Evolutionary conservation across 2,113 vertebrate species (phyloP).

Genomic region (Crotophaga sulcirostris): DNA sequence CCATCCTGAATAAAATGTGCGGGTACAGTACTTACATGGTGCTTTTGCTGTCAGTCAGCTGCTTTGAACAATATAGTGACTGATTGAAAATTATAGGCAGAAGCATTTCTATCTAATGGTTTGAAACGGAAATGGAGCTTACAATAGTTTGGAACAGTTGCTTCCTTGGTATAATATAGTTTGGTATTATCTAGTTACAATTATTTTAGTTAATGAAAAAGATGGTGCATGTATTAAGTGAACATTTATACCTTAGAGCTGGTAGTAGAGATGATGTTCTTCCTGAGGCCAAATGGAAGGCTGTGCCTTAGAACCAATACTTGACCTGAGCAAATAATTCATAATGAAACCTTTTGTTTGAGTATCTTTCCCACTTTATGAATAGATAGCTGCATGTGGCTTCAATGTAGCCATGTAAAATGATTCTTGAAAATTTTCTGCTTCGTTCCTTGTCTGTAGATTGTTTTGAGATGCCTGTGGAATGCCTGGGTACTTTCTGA

Average conservation of each 20-base stretch:
- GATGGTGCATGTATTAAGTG: background rate
- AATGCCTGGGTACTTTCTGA: fast-evolving
- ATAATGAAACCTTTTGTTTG: slow-evolving; percentile 5
- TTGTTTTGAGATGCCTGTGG: background rate
- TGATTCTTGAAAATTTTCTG: background rate
- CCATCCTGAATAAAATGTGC: slow-evolving; percentile 20
- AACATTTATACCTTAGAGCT: background rate
- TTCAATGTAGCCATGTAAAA: background rate
- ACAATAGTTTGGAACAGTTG: slow-evolving; percentile 10
- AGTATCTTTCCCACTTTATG: background rate
- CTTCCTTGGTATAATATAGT: slow-evolving; percentile 13
- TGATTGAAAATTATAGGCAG: slow-evolving; percentile 75
- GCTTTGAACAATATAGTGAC: slow-evolving; percentile 67
- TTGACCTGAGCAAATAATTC: slow-evolving; percentile 27
- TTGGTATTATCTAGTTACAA: slow-evolving; percentile 27
- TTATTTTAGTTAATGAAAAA: slow-evolving; percentile 47
- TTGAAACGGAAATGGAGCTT: background rate
- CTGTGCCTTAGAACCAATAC: background rate
- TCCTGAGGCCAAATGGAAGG: background rate
- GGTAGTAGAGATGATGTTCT: background rate
- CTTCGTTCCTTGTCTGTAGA: background rate
- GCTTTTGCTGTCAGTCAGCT: slow-evolving; percentile 66
- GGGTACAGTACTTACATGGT: slow-evolving; percentile 17
- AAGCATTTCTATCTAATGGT: slow-evolving; percentile 50
- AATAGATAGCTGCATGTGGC: background rate